These are phyloP conservation scores for Noturus placidus DNA, from an alignment of 2,113 vertebrate species.

Conservation along the genomic window DNA sequence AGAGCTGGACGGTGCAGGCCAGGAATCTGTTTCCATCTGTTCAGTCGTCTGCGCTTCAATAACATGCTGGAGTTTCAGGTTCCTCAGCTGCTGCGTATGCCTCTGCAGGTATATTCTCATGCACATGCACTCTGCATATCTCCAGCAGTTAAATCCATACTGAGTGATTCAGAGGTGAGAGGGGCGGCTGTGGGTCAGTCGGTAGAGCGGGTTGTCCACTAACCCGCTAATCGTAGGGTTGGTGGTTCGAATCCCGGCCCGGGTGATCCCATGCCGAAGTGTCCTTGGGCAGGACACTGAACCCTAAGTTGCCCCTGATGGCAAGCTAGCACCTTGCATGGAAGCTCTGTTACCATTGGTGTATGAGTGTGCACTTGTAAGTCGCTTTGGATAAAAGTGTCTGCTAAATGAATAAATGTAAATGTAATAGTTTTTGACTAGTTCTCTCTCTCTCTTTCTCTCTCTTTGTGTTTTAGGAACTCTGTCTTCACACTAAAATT, in stretches of 20 bases:
- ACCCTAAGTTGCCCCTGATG: no score
- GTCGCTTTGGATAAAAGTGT: no score
- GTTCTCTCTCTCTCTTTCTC: background rate
- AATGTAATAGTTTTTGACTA: background rate
- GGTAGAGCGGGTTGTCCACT: no score
- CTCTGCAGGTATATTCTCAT: constrained; percentile 81
- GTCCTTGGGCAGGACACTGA: no score
- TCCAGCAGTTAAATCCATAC: background rate
- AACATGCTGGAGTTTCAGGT: constrained; percentile 93
- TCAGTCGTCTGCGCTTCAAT: constrained; percentile 84
- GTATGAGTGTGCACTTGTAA: no score
- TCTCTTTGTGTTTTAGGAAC: constrained; percentile 69
- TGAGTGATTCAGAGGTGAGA: background rate
- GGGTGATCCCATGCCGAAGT: no score
- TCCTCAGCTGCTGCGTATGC: constrained; percentile 91
- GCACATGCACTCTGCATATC: background rate
- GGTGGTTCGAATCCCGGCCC: no score
- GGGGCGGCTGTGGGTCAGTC: no score
- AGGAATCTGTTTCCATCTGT: constrained; percentile 90
- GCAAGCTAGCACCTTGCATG: no score
- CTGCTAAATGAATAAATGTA: no score
- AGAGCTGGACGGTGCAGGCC: constrained; percentile 92
- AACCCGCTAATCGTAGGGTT: no score
- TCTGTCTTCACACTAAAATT: constrained; percentile 94
- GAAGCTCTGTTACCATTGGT: no score